Conservation (phyloP, 2,113 vertebrate genomes). For the Chionodraco myersi region DNA sequence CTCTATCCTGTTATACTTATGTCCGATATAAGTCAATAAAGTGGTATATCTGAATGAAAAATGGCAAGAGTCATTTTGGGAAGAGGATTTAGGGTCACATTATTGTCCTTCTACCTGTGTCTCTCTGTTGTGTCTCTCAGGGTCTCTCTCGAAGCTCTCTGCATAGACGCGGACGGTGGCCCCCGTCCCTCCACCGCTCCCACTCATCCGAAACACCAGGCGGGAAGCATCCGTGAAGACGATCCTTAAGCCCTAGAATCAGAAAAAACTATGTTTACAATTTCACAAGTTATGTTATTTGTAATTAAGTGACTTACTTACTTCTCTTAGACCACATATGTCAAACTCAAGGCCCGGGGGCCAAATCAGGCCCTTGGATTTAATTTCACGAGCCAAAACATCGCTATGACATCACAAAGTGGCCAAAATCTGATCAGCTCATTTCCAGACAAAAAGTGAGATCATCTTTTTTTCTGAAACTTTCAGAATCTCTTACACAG, state of each 20-base stretch:
- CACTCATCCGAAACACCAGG: conserved; percentile 94
- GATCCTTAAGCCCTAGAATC: conserved; percentile 90
- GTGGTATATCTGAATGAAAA: neutral
- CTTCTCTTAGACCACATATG: neutral
- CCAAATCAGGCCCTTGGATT: too few relatives aligned
- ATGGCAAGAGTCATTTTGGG: neutral
- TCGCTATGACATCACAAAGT: too few relatives aligned
- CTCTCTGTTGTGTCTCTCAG: conserved; percentile 91
- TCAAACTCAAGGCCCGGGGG: too few relatives aligned
- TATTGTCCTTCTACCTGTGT: conserved; percentile 87
- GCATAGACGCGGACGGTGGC: conserved; percentile 94
- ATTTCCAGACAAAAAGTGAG: too few relatives aligned
- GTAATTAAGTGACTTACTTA: neutral
- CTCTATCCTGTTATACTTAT: too few relatives aligned
- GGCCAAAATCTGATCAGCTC: too few relatives aligned
- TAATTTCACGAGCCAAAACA: too few relatives aligned
- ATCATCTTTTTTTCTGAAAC: too few relatives aligned
- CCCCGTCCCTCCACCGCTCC: conserved; percentile 89
- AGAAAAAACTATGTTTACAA: neutral
- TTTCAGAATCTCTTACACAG: too few relatives aligned
- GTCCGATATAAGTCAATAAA: conserved; percentile 9
- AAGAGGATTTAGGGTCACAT: neutral
- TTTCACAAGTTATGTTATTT: neutral
- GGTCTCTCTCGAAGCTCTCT: conserved; percentile 95
- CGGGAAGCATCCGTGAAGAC: conserved; percentile 92